Conservation (phyloP, 2,888 invertebrate genomes). For the Elgonia sp. region DNA sequence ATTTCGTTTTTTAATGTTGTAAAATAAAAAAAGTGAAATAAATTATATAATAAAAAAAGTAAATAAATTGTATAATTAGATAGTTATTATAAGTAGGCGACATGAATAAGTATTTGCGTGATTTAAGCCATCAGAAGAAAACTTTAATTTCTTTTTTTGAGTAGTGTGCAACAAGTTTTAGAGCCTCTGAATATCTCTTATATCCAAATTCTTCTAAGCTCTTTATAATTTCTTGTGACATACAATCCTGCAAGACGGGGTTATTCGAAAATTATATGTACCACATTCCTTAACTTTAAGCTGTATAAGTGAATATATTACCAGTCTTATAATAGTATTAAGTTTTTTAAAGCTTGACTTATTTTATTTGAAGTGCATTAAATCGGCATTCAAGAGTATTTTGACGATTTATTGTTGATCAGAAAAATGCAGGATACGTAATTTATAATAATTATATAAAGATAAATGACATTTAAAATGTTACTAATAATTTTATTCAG, state of each 20-base stretch:
- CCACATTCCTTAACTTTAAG: conserved; percentile 54
- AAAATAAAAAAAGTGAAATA: too few species aligned
- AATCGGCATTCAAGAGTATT: neutral
- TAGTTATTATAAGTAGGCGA: too few species aligned
- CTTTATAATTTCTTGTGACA: conserved; percentile 77
- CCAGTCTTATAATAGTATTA: conserved; percentile 38
- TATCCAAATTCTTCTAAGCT: conserved; percentile 79
- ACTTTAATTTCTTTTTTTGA: conserved; percentile 55
- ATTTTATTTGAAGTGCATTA: conserved; percentile 3
- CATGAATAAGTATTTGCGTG: too few species aligned
- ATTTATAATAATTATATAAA: too few species aligned
- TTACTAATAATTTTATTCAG: too few species aligned
- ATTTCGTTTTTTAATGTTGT: too few species aligned
- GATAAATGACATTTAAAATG: conserved; percentile 7
- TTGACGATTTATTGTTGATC: too few species aligned
- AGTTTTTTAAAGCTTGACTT: conserved; percentile 14
- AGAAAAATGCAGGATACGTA: too few species aligned
- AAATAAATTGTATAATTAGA: too few species aligned
- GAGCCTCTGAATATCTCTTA: conserved; percentile 75
- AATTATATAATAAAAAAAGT: too few species aligned
- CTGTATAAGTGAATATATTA: conserved; percentile 42
- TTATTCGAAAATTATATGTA: conserved; percentile 62
- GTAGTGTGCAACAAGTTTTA: conserved; percentile 82
- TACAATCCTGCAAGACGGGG: conserved; percentile 40
- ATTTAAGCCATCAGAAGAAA: conserved; percentile 53